Evolutionary conservation across 2,797 vertebrate genomes (phyloP).

Genomic region (Arnoldichthys spilopterus): DNA sequence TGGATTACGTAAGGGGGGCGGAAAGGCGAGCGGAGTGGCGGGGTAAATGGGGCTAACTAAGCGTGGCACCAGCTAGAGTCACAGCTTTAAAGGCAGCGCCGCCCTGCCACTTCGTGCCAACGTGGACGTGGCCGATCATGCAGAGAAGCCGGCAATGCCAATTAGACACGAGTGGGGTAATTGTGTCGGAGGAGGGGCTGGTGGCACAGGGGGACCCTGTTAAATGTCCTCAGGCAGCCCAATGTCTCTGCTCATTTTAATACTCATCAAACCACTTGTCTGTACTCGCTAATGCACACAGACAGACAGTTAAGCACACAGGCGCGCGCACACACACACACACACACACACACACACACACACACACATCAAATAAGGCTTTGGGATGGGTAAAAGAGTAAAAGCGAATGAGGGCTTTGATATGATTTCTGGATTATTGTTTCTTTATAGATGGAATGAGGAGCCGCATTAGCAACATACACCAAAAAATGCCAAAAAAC

Average conservation of each 20-base stretch:
- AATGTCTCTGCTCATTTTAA: conserved; percentile 71
- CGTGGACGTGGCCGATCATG: conserved; percentile 80
- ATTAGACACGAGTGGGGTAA: conserved; percentile 84
- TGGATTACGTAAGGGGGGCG: conserved; percentile 81
- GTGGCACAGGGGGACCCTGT: conserved; percentile 77
- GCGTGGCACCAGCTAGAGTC: conserved; percentile 83
- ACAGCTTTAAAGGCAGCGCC: conserved; percentile 77
- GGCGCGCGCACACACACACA: conserved; percentile 37
- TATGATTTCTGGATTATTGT: neutral
- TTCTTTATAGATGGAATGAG: neutral
- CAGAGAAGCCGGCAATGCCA: conserved; percentile 80
- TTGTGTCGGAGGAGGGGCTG: conserved; percentile 78
- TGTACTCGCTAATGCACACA: conserved; percentile 64
- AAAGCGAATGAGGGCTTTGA: neutral
- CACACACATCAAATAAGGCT: conserved; percentile 44
- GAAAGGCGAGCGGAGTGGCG: conserved; percentile 42
- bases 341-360: no score
- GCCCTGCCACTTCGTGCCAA: conserved; percentile 82
- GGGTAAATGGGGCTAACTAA: conserved; percentile 71
- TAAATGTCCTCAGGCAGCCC: conserved; percentile 78
- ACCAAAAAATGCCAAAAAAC: no score
- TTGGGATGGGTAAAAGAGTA: conserved; percentile 19
- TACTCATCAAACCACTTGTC: conserved; percentile 75
- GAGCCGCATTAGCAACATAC: neutral
- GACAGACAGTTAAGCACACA: conserved; percentile 54